Base-by-base conservation (phyloP, 2,888 invertebrate genomes). In the Scotopteryx bipunctaria region DNA sequence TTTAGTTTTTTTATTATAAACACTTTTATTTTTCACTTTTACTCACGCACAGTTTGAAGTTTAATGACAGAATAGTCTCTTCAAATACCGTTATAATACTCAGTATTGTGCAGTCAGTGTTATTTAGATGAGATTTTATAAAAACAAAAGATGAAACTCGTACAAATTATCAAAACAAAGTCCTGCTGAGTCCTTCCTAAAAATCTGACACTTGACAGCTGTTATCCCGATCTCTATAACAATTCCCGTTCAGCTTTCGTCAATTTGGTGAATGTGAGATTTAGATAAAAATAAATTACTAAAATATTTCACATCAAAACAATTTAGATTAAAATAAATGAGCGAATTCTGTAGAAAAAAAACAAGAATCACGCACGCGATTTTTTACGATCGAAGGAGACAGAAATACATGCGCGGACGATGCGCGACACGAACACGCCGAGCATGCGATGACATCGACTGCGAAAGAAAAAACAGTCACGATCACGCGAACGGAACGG, bases 151-250 rank as follows among this genome's bases (percentile, higher is more conserved):
- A n/a, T 16, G 4, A 21, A 33, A 13, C 17, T 35, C 23, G 15
- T 41, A 23, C 21, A 31, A 36, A 16, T 11, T 25, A 36, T 48
- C 49, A 50, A 43, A 50, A 50, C 49, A 50, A 49, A 49, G 49
- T 33, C 37, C 25, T 38, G 32, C n/a, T 15, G 19, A 5, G 11
- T 3, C 13, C 4, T 19, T 40, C 14, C 16, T 37, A 9, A 25
- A n/a, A n/a, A 15, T 37, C 31, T 48, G 49, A 50, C 43, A 50
- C 32, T 32, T 43, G 37, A 25, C 43, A 38, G 43, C 49, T 38
- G 37, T 11, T 46, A 41, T 25, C 25, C 46, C 23, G 32, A 32
- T n/a, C n/a, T n/a, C n/a, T n/a, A n/a, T n/a, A 33, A 33, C 9
- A 5, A 42, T 32, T 44, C 31, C 31, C 35, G 8, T 35, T 37